phyloP scores from a whole-genome alignment of 2,113 vertebrate genomes.

The Chelonoidis abingdonii region DNA sequence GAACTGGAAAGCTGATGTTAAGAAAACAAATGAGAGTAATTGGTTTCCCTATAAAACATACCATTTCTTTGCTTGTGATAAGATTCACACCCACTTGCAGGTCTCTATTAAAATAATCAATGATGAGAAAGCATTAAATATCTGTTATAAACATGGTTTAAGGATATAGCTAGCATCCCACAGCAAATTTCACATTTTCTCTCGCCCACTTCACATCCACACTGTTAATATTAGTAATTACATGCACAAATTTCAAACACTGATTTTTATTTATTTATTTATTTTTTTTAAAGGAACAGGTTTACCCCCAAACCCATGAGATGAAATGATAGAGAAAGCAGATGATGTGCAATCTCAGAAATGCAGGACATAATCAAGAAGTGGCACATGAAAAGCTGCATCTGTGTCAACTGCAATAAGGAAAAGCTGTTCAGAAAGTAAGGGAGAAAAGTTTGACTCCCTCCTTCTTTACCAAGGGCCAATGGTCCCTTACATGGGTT shows the following conservation, averaged over 20 bases:
- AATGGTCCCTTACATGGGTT: neutral
- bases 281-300: constrained; percentile 11
- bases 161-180: constrained; percentile 11
- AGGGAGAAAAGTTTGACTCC: neutral
- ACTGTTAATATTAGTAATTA: constrained; percentile 78
- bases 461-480: neutral
- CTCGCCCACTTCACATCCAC: constrained; percentile 32
- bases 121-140: neutral
- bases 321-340: constrained; percentile 5
- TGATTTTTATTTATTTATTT: neutral
- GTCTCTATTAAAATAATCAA: neutral
- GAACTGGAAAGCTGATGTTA: neutral
- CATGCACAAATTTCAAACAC: constrained; percentile 68
- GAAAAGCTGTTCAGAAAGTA: neutral
- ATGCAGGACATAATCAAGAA: neutral
- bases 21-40: neutral
- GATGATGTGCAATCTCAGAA: neutral
- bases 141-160: constrained; percentile 12
- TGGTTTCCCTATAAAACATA: neutral
- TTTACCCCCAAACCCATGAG: constrained; percentile 8
- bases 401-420: neutral
- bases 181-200: constrained; percentile 26
- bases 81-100: neutral
- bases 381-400: neutral
- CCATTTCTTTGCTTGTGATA: neutral